Evolutionary conservation across 2,797 vertebrate species (phyloP).

Genomic region (Pyrocephalus nanus): DNA sequence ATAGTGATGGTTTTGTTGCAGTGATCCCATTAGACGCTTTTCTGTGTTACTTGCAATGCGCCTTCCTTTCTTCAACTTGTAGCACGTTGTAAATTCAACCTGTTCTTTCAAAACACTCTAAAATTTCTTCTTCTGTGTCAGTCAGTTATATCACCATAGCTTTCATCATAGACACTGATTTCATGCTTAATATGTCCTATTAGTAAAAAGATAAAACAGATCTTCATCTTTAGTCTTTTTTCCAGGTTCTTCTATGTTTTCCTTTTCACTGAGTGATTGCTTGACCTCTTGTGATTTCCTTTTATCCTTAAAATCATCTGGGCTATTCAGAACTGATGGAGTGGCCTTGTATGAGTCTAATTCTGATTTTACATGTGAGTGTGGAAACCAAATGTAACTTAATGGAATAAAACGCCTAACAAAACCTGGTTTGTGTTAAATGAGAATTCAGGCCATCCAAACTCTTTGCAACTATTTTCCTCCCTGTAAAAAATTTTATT

Average conservation of each 20-base stretch:
- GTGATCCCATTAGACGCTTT: neutral
- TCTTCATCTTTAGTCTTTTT: neutral
- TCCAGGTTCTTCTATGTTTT: neutral
- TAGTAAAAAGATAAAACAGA: neutral
- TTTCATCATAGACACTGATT: neutral
- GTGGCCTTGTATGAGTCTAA: neutral
- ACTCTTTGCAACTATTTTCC: neutral
- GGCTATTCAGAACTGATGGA: neutral
- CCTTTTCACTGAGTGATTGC: neutral
- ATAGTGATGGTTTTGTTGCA: neutral
- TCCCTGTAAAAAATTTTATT: neutral
- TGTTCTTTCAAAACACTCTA: neutral
- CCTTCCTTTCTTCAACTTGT: neutral
- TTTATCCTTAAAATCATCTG: neutral
- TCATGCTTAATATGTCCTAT: neutral
- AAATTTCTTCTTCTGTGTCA: neutral
- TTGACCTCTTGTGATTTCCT: neutral
- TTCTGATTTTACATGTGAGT: neutral
- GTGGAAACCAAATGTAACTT: neutral
- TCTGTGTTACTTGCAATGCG: neutral
- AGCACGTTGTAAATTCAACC: neutral
- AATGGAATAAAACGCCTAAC: neutral
- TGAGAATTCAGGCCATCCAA: neutral
- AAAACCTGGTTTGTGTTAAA: neutral
- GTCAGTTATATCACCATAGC: neutral